These are phyloP conservation scores for Nettapus auritus DNA, from an alignment of 2,113 vertebrate genomes.

Conservation along the genomic window DNA sequence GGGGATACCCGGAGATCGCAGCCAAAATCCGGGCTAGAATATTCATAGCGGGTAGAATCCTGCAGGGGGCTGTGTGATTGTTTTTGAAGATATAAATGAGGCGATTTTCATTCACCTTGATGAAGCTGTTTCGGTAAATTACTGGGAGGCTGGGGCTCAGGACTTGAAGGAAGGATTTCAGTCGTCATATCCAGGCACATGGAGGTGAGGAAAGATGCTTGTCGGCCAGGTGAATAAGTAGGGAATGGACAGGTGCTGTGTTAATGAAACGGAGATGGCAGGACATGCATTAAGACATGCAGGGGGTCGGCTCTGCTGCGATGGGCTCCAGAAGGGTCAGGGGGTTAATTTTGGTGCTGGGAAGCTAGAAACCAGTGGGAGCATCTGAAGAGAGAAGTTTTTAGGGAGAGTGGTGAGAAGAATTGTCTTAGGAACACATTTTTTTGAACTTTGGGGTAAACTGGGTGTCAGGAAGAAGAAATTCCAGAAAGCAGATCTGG, in stretches of 20 bases:
- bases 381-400: not conserved
- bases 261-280: not conserved
- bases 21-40: not conserved
- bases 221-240: not conserved
- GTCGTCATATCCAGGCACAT: not conserved
- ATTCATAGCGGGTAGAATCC: too few relatives aligned
- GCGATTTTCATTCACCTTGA: not conserved
- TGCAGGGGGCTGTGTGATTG: not conserved
- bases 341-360: not conserved
- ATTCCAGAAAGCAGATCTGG: not conserved
- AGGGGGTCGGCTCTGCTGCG: not conserved
- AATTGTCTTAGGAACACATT: not conserved
- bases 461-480: not conserved
- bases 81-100: not conserved
- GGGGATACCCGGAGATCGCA: not conserved
- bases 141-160: accelerated
- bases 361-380: not conserved
- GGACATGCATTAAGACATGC: too few relatives aligned
- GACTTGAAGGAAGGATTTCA: not conserved
- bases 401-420: not conserved
- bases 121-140: not conserved
- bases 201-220: not conserved
- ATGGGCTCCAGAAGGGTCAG: not conserved
- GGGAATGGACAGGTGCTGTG: not conserved
- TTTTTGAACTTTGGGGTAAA: not conserved